Conservation (phyloP, 2,113 vertebrate species). For the Macrotus californicus region DNA sequence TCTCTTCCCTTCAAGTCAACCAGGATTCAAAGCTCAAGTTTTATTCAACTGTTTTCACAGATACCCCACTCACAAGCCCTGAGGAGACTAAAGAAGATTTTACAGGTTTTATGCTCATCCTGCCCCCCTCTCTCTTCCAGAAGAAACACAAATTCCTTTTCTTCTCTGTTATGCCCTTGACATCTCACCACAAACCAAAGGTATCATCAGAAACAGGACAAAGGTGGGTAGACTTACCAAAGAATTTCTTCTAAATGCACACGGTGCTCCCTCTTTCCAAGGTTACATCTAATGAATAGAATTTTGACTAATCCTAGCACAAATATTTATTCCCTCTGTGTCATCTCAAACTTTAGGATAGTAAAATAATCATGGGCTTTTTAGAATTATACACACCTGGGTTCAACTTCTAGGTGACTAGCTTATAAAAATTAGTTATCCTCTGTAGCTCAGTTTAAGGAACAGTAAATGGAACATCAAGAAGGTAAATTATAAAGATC, state of each 20-base stretch:
- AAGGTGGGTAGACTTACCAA: not conserved
- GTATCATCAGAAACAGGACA: not conserved
- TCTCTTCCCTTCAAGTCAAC: not conserved
- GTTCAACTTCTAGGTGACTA: not conserved
- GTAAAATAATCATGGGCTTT: not conserved
- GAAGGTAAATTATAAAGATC: not conserved
- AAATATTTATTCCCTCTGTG: not conserved
- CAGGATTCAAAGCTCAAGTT: not conserved
- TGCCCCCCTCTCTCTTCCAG: not conserved
- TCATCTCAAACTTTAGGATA: not conserved
- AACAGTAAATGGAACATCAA: not conserved
- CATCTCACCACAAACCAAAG: not conserved
- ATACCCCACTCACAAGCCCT: not conserved
- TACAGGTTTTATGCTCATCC: not conserved
- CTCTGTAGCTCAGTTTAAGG: not conserved
- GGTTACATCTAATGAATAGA: not conserved
- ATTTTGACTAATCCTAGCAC: not conserved
- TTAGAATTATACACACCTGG: not conserved
- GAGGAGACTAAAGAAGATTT: not conserved
- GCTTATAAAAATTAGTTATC: not conserved
- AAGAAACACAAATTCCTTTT: not conserved
- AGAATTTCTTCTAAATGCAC: not conserved
- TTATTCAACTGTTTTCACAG: not conserved
- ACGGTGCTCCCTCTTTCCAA: not conserved
- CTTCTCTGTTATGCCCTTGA: not conserved